Conservation (phyloP, 2,797 vertebrate species). For the Apogon hyalosoma region DNA sequence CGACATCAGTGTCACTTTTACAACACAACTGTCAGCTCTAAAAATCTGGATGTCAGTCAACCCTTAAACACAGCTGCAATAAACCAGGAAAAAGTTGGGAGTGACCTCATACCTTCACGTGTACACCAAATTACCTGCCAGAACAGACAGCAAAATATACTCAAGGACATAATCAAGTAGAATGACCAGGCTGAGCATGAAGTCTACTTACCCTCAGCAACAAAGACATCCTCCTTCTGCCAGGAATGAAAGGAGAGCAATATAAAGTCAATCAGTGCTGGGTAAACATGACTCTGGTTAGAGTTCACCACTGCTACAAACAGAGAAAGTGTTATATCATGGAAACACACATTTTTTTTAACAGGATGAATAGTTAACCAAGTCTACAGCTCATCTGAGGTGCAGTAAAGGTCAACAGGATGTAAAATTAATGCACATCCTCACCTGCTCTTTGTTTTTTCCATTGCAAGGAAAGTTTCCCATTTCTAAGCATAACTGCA, state of each 20-base stretch:
- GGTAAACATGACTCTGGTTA: constrained; percentile 45
- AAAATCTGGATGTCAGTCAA: no score
- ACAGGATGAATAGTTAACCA: constrained; percentile 20
- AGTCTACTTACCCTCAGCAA: constrained; percentile 82
- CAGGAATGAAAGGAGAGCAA: constrained; percentile 77
- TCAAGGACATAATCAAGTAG: constrained; percentile 26
- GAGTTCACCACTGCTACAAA: constrained; percentile 57
- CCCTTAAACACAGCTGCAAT: background rate
- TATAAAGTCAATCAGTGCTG: constrained; percentile 71
- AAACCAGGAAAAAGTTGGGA: constrained; percentile 14
- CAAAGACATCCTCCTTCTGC: constrained; percentile 82
- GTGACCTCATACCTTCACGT: constrained; percentile 10
- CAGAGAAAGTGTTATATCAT: constrained; percentile 53
- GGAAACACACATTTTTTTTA: constrained; percentile 30
- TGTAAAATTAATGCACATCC: background rate
- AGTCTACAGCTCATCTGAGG: constrained; percentile 46
- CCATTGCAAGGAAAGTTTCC: no score
- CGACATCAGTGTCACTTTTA: no score
- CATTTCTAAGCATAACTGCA: background rate
- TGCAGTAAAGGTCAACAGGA: constrained; percentile 23
- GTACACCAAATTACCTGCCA: constrained; percentile 21
- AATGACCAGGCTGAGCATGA: constrained; percentile 40
- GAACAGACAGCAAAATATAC: constrained; percentile 30
- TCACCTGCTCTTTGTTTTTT: constrained; percentile 5
- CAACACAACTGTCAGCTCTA: no score